Percentiles rank a stretch among this genome's conserved stretches.
phyloP scores from a whole-genome alignment of 2,113 vertebrate species.

The Hyperoodon ampullatus region DNA sequence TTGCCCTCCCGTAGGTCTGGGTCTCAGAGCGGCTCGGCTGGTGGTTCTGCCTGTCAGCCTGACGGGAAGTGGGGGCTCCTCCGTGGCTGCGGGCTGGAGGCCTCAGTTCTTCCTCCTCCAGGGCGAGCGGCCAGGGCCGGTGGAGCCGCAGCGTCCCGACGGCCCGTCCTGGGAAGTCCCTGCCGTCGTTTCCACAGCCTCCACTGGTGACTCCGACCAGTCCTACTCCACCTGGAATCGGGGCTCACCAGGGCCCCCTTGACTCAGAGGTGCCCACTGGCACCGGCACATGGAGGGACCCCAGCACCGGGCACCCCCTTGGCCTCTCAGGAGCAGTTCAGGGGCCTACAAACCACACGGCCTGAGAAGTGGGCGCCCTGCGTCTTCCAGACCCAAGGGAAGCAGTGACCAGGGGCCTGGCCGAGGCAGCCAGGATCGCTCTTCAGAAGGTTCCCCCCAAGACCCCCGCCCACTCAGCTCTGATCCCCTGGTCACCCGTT shows the following conservation, averaged over 20 bases:
- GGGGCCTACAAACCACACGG: too few relatives aligned
- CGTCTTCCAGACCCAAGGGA: rapidly evolving
- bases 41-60: too few relatives aligned
- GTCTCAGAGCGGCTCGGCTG: rapidly evolving
- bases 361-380: not conserved
- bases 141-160: rapidly evolving
- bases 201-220: not conserved
- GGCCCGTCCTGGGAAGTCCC: not conserved
- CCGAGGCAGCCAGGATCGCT: not conserved
- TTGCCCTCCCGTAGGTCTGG: not conserved
- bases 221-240: rapidly evolving
- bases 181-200: rapidly evolving
- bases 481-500: rapidly evolving
- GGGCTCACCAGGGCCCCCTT: not conserved
- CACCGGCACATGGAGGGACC: rapidly evolving
- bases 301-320: rapidly evolving
- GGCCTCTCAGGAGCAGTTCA: not conserved
- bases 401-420: not conserved
- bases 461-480: not conserved
- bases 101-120: not conserved
- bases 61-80: not conserved
- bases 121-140: not conserved
- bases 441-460: not conserved
- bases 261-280: not conserved
- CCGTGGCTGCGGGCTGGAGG: not conserved